Conservation (phyloP, 2,113 vertebrate species). For the Pantherophis guttatus region DNA sequence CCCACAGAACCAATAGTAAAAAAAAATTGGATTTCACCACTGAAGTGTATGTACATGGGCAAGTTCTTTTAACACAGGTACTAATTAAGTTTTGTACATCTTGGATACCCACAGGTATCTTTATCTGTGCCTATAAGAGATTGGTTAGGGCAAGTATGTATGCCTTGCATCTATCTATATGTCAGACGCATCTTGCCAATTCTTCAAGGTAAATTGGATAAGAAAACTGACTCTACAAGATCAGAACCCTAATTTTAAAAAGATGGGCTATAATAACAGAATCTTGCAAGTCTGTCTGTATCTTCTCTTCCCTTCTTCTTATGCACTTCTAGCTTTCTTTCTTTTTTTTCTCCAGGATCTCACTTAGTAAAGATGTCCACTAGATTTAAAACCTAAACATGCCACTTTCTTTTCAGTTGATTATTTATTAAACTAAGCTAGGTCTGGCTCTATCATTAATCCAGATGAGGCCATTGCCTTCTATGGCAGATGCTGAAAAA, state of each 20-base stretch:
- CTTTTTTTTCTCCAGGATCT: not conserved
- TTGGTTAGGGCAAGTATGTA: not conserved
- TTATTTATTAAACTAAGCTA: not conserved
- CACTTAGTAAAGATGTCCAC: too few relatives aligned
- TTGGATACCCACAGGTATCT: too few relatives aligned
- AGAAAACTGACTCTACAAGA: not conserved
- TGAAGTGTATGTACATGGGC: too few relatives aligned
- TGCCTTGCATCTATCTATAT: not conserved
- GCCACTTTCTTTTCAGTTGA: not conserved
- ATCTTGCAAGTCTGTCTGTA: not conserved
- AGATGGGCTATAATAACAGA: not conserved
- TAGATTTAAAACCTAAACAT: not conserved
- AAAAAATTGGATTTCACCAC: too few relatives aligned
- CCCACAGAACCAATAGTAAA: too few relatives aligned
- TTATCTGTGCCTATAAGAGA: too few relatives aligned
- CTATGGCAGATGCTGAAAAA: not conserved
- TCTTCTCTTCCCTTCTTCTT: not conserved
- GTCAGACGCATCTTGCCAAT: not conserved
- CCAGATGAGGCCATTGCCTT: not conserved
- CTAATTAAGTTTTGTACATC: too few relatives aligned
- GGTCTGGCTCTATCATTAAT: not conserved
- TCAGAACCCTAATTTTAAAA: too few relatives aligned
- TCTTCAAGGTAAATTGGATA: not conserved
- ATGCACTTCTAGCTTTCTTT: not conserved
- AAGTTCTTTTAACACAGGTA: too few relatives aligned